phyloP scores from a whole-genome alignment of 2,113 vertebrate genomes.

The Muntiacus muntjak region DNA sequence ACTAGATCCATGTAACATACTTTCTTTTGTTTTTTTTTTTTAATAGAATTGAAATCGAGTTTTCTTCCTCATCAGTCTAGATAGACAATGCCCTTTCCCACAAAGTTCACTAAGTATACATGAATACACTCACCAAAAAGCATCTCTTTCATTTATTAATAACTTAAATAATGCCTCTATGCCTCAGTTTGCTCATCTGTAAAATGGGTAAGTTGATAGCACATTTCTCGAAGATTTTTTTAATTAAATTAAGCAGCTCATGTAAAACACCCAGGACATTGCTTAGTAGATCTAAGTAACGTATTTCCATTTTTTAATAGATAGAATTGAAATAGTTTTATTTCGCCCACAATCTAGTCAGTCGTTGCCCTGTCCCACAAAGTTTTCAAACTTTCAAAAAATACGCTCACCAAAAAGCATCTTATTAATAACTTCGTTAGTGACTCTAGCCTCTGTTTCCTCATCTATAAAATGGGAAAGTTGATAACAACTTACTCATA shows the following conservation, averaged over 20 bases:
- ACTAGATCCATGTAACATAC: background rate
- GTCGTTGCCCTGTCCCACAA: background rate
- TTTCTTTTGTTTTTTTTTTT: background rate
- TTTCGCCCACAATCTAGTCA: background rate
- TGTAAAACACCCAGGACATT: background rate
- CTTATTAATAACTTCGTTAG: background rate
- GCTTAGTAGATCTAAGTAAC: background rate
- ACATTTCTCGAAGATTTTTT: background rate
- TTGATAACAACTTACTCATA: background rate
- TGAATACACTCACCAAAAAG: background rate
- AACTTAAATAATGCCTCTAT: background rate
- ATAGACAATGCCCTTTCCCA: background rate
- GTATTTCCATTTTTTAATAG: background rate
- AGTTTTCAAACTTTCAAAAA: background rate
- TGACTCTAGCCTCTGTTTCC: background rate
- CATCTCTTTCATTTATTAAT: background rate
- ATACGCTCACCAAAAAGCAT: background rate
- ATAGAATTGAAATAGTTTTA: background rate
- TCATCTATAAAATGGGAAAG: background rate
- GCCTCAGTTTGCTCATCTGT: background rate
- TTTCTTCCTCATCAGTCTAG: background rate
- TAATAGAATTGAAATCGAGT: background rate
- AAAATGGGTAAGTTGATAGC: background rate
- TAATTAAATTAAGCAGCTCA: background rate
- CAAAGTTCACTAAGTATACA: background rate